Evolutionary conservation across 2,113 vertebrate species (phyloP).

Genomic region (Triplophysa siluroides): DNA sequence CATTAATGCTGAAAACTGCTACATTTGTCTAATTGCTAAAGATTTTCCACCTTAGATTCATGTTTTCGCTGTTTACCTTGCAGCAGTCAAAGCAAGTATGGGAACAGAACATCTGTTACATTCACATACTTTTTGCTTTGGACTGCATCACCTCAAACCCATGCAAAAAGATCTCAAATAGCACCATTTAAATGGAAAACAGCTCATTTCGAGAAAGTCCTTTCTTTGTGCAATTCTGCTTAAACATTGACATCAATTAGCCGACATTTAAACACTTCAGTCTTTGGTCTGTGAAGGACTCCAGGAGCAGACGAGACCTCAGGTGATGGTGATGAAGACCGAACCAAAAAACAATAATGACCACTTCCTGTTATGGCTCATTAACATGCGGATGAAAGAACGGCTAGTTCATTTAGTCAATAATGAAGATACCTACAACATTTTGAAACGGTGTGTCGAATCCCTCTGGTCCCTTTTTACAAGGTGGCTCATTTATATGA

Average conservation of each 20-base stretch:
- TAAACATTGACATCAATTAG: conserved; percentile 74
- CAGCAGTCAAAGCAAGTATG: neutral
- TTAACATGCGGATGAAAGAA: conserved; percentile 46
- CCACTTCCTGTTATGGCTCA: conserved; percentile 36
- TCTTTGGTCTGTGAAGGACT: conserved; percentile 60
- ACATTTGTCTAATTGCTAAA: neutral
- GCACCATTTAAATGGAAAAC: conserved; percentile 57
- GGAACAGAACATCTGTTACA: neutral
- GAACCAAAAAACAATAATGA: conserved; percentile 30
- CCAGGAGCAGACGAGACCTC: conserved; percentile 40
- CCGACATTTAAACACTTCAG: conserved; percentile 67
- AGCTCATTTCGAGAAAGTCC: conserved; percentile 57
- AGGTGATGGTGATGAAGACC: neutral
- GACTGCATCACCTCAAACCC: neutral
- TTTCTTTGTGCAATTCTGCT: conserved; percentile 55
- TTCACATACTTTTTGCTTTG: neutral
- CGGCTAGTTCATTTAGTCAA: conserved; percentile 40
- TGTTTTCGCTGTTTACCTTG: neutral
- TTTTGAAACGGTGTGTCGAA: neutral
- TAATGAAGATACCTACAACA: neutral
- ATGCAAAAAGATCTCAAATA: conserved; percentile 2
- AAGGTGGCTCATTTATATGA: neutral
- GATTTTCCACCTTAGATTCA: neutral
- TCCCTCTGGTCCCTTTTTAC: conserved; percentile 18
- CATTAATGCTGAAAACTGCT: neutral